Evolutionary conservation across 1,140 invertebrate genomes (phyloP), one percentile per base, ranked within the genome.

Genomic region (Proctacanthus coquilletti): DNA sequence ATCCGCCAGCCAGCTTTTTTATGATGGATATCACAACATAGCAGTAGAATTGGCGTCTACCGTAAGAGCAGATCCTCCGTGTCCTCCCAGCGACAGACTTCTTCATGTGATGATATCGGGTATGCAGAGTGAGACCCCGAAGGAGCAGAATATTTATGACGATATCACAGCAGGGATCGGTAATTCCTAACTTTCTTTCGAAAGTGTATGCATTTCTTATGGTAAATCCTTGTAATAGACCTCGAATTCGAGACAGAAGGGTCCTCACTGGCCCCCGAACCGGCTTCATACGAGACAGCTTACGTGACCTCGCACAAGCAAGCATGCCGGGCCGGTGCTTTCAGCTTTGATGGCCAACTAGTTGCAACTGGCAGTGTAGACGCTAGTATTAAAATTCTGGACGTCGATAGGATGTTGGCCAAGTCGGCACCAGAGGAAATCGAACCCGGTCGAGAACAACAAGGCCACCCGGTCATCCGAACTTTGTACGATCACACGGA

Each of bases 251-350:
- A 97, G 61, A 92, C 92, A 29, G 93, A 98, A 62, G 77, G 84
- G 1, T 75, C 75, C 3, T 76, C 82, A 0, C 69, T 87, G 23
- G 92, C 93, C 0, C 88, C 93, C 0, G 91, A 94, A 56, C 88
- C 89, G 18, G 87, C 89, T 0, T 73, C 86, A 10, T 98, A 98
- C 61, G 94, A 98, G 66, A 98, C 95, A 0, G 93, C 92, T 3
- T 98, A 98, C 61, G 91, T 98, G 1, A 98, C 95, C 4, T 92
- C 92, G 3, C 95, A 99, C 57, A 98, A 98, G 66, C 92, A 84
- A 41, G 80, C 91, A 40, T 98, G 94, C 51, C 66, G 93, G 39
- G 82, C 91, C 2, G 93, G 91, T 11, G 89, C 88, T 18, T 98
- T 98, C 56, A 95, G 88, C 45, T 64, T 72, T 6, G 92, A 95